Conservation (phyloP, 2,797 vertebrate species). For the Micropoecilia bifurca region DNA sequence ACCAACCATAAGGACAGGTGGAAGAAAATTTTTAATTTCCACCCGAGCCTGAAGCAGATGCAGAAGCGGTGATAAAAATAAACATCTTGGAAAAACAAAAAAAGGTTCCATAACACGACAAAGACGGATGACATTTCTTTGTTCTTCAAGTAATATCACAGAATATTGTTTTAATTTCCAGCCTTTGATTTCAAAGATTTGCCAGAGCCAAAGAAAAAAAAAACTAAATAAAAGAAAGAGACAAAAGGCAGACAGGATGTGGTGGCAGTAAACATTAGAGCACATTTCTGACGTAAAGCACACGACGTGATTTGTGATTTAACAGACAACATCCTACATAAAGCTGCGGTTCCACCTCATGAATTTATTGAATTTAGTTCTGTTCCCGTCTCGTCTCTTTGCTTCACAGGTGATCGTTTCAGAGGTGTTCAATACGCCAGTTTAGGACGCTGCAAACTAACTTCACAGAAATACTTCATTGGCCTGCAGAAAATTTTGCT, state of each 20-base stretch:
- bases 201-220: not conserved
- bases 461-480: not conserved
- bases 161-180: constrained; percentile 2
- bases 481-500: not conserved
- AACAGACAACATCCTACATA: not conserved
- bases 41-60: not conserved
- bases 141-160: not conserved
- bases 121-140: not conserved
- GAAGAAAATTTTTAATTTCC: not conserved
- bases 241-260: constrained; percentile 4
- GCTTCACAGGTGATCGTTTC: not conserved
- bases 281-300: not conserved
- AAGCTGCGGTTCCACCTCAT: not conserved
- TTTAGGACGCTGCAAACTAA: not conserved
- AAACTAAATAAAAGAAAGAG: not conserved
- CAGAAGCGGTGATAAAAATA: not conserved
- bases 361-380: not conserved
- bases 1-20: not conserved
- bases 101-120: not conserved
- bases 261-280: not conserved
- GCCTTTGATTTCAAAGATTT: not conserved
- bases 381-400: not conserved
- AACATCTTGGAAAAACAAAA: not conserved
- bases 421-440: not conserved
- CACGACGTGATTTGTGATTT: not conserved